Evolutionary conservation across 2,797 vertebrate genomes (phyloP).

Genomic region (Myotis findleyi): DNA sequence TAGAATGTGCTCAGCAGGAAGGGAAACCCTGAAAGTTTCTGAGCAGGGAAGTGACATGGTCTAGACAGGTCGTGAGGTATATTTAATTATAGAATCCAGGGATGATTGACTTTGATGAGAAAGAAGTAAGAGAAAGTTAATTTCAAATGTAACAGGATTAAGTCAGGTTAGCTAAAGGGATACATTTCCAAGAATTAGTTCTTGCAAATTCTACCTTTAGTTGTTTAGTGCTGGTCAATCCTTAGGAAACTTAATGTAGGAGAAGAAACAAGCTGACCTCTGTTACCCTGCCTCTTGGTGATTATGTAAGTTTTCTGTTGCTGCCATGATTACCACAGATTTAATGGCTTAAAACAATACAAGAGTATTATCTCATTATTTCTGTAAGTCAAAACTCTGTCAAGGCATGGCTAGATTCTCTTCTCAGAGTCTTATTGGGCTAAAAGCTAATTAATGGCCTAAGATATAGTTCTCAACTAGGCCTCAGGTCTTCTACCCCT

Average conservation of each 20-base stretch:
- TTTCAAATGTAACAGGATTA: not conserved
- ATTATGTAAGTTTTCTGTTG: not conserved
- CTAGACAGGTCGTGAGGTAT: not conserved
- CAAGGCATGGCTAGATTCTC: not conserved
- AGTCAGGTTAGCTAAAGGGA: not conserved
- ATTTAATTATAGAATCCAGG: not conserved
- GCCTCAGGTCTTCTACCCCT: not conserved
- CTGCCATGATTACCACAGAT: not conserved
- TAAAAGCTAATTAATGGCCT: not conserved
- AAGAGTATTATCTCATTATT: not conserved
- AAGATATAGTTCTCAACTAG: not conserved
- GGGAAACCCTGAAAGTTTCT: not conserved
- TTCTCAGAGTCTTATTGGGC: not conserved
- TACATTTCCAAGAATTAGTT: not conserved
- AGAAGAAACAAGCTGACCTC: not conserved
- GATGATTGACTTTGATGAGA: not conserved
- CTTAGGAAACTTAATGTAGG: not conserved
- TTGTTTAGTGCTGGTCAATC: not conserved
- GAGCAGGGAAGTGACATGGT: not conserved
- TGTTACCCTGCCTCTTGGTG: not conserved
- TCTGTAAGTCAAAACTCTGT: not conserved
- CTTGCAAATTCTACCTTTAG: not conserved
- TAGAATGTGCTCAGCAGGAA: not conserved
- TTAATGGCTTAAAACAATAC: not conserved
- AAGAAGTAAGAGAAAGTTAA: conserved; percentile 19